Percentiles rank a stretch among this genome's conserved stretches.
Evolutionary conservation across 2,113 vertebrate species (phyloP).

Genomic region (Grallaria varia): DNA sequence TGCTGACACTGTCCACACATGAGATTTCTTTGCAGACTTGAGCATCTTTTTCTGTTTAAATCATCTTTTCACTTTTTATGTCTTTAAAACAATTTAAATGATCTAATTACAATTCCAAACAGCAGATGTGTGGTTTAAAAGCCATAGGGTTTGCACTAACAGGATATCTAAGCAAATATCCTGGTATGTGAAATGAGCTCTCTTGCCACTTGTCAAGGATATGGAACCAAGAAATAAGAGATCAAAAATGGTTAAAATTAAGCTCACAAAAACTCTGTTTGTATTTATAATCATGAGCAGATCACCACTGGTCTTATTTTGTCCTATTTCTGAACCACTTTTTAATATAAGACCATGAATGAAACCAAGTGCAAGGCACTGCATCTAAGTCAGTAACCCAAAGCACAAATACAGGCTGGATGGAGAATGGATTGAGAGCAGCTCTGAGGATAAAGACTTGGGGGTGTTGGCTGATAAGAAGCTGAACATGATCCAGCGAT

Average conservation of each 20-base stretch:
- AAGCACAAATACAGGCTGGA: background rate
- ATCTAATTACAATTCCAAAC: background rate
- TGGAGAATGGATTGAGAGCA: background rate
- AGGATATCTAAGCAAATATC: background rate
- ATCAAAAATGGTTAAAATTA: constrained; percentile 40
- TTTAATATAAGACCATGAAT: background rate
- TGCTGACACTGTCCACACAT: background rate
- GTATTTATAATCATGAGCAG: background rate
- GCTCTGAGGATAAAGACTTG: background rate
- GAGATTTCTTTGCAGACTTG: background rate
- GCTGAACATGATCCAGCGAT: background rate
- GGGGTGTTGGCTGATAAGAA: background rate
- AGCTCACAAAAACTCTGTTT: constrained; percentile 30
- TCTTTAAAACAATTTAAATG: background rate
- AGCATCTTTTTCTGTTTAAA: background rate
- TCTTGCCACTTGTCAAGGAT: background rate
- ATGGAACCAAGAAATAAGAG: constrained; percentile 49
- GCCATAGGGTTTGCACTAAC: background rate
- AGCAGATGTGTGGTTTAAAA: background rate
- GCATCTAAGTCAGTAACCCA: background rate
- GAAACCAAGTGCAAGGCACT: background rate
- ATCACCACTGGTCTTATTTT: background rate
- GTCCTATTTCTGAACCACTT: background rate
- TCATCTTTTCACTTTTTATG: background rate
- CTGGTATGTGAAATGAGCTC: background rate